phyloP scores from a whole-genome alignment of 2,888 invertebrate genomes.

The Leistus spinibarbis region DNA sequence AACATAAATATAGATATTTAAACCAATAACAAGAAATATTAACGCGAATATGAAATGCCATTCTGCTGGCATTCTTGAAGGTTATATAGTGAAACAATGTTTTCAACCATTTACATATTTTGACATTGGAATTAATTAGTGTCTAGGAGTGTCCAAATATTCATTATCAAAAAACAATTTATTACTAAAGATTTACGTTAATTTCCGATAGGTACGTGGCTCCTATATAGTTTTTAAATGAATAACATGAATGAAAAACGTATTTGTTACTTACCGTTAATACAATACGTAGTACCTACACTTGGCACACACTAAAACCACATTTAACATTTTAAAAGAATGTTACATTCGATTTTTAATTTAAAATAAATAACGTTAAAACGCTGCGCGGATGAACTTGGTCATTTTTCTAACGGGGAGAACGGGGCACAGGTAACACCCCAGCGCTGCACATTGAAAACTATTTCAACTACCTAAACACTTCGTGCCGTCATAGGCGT shows the following conservation, averaged over 20 bases:
- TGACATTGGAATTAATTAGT: not conserved
- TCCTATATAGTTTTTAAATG: slow-evolving; percentile 9
- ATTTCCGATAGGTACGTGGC: slow-evolving; percentile 29
- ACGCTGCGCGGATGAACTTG: slow-evolving; percentile 23
- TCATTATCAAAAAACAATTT: not conserved
- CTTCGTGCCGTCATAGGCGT: not conserved
- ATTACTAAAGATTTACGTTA: not conserved
- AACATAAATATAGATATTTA: not conserved
- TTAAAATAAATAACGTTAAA: slow-evolving; percentile 14
- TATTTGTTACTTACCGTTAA: slow-evolving; percentile 20
- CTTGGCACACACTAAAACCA: slow-evolving; percentile 2
- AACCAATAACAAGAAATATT: not conserved
- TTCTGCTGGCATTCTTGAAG: not conserved
- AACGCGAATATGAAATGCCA: not conserved
- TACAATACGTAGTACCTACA: not conserved
- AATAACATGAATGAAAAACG: slow-evolving; percentile 1
- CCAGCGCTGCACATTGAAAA: slow-evolving; percentile 28
- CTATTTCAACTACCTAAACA: slow-evolving; percentile 20
- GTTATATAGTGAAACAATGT: not conserved
- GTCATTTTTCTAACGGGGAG: slow-evolving; percentile 31
- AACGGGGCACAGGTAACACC: slow-evolving; percentile 10
- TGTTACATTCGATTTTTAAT: not conserved
- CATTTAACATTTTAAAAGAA: slow-evolving; percentile 5
- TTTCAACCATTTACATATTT: not conserved
- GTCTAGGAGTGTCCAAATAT: not conserved